Base-by-base conservation (phyloP, 2,888 invertebrate species). In the Disparrhopalites patrizii region DNA sequence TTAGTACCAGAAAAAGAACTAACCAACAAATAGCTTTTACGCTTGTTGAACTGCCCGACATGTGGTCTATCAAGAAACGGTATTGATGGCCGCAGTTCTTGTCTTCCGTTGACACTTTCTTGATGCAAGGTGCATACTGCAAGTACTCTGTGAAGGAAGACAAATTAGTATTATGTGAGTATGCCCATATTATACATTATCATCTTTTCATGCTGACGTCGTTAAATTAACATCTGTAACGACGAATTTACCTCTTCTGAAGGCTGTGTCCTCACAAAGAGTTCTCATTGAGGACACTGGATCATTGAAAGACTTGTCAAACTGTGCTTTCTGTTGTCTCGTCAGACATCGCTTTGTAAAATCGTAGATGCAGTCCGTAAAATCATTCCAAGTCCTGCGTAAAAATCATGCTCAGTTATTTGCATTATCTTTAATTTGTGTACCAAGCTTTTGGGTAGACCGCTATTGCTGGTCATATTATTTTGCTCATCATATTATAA, bases 1-100 rank as follows among this genome's bases (percentile, higher is more conserved):
- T n/a, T n/a, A n/a, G n/a, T n/a, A n/a, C n/a, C n/a, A n/a, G n/a
- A 57, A 31, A 31, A 55, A 18, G 15, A 15, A 62, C 71, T 64
- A 66, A 75, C 75, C 75, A 75, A 60, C 75, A 75, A 62, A 75
- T 68, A 68, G 70, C 68, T 50, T 73, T 75, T 38, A 72, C 70
- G 54, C 68, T 70, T 23, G 69, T 66, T 20, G 72, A 62, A 62
- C 69, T 71, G 54, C 70, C 73, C 51, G 73, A 71, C 51, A 75
- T 71, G 43, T 71, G 67, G 57, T 73, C 73, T 58, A 75, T 73
- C 30, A 75, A 64, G 57, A 72, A 71, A 56, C 70, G 66, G 62
- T 75, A 75, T 61, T 73, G 75, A 36, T 71, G 70, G 13, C 75
- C 75, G 62, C 75, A 75, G 58, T 71, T 69, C 23, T 63, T 68